Conservation (phyloP, 1,140 invertebrate species). For the Bombus polaris region DNA sequence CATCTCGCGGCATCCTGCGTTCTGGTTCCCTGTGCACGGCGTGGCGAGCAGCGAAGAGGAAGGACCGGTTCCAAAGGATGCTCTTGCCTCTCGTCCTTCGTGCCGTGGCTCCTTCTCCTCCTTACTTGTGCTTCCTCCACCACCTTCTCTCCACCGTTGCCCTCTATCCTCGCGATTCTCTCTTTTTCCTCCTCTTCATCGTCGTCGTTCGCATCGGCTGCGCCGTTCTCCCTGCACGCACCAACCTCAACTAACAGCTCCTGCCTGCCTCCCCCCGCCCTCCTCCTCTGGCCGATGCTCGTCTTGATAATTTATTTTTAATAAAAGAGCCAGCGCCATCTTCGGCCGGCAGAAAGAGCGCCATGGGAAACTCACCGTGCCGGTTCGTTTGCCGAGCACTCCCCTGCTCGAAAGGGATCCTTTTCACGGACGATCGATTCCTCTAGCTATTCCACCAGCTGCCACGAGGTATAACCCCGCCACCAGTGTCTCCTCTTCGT, state of each 20-base stretch:
- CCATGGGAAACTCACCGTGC: conserved; percentile 64
- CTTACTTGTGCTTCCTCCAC: conserved; percentile 44
- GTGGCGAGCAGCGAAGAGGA: conserved; percentile 59
- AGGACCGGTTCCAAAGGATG: conserved; percentile 82
- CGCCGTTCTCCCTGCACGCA: conserved; percentile 44
- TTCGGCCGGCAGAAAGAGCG: conserved; percentile 28
- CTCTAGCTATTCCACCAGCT: conserved; percentile 6
- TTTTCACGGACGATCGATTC: conserved; percentile 51
- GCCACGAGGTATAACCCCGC: conserved; percentile 15
- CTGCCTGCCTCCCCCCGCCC: neutral
- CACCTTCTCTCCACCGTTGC: conserved; percentile 13
- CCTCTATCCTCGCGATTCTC: conserved; percentile 24
- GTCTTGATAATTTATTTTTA: conserved; percentile 71
- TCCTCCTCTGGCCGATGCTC: conserved; percentile 19
- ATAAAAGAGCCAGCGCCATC: conserved; percentile 64
- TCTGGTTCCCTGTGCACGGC: conserved; percentile 61
- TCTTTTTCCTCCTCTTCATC: conserved; percentile 40
- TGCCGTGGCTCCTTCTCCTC: conserved; percentile 36
- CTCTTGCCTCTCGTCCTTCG: conserved; percentile 73
- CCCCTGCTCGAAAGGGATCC: conserved; percentile 48
- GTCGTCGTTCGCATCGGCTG: conserved; percentile 18
- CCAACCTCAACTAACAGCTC: conserved; percentile 20
- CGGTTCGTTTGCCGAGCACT: conserved; percentile 50
- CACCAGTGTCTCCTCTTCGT: conserved; percentile 18
- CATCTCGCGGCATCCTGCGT: conserved; percentile 54